These are phyloP conservation scores for Pao palembangensis DNA, from an alignment of 2,113 vertebrate genomes.

Conservation along the genomic window DNA sequence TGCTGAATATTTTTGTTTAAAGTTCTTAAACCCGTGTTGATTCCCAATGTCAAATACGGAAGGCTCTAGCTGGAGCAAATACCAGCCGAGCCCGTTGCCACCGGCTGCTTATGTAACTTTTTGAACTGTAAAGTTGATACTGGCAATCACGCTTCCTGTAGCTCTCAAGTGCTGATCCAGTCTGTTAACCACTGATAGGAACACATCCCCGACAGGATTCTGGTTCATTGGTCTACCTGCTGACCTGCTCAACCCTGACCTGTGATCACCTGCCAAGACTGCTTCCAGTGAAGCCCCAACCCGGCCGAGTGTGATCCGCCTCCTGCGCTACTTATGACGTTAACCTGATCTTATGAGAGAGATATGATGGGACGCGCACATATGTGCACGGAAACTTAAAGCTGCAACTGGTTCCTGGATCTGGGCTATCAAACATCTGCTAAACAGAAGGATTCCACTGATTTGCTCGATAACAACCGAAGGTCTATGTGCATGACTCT, in stretches of 20 bases:
- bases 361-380: conserved; percentile 9
- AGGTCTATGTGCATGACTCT: background rate
- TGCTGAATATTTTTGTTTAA: too few species aligned
- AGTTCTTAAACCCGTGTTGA: too few species aligned
- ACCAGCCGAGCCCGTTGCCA: conserved; percentile 9
- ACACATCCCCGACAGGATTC: conserved; percentile 45
- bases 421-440: conserved; percentile 14
- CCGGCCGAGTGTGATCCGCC: conserved; percentile 17
- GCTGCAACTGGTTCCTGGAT: conserved; percentile 1
- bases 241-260: conserved; percentile 55
- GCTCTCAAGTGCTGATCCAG: conserved; percentile 40
- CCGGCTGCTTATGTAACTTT: conserved; percentile 17
- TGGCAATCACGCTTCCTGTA: conserved; percentile 40
- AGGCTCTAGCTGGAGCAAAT: background rate
- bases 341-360: conserved; percentile 48
- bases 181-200: conserved; percentile 29
- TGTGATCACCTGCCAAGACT: conserved; percentile 63
- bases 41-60: background rate
- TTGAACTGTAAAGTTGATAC: conserved; percentile 42
- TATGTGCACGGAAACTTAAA: background rate
- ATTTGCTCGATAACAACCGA: background rate
- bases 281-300: conserved; percentile 20
- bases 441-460: background rate
- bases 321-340: conserved; percentile 28
- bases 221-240: conserved; percentile 38